Evolutionary conservation across 2,797 vertebrate species (phyloP).

Genomic region (Xenopus petersii): DNA sequence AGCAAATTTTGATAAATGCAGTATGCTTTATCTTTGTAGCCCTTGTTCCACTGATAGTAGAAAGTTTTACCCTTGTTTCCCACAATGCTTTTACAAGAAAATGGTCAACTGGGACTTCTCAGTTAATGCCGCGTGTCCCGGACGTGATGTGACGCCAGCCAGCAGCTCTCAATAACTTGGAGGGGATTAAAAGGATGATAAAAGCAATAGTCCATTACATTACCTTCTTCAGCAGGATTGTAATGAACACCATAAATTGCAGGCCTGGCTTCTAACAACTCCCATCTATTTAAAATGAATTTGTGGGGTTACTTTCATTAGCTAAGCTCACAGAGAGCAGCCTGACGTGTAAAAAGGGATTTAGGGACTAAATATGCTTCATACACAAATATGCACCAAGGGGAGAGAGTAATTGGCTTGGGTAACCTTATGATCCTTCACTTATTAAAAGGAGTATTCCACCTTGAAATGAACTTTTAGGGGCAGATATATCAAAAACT

Average conservation of each 20-base stretch:
- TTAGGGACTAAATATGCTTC: no score
- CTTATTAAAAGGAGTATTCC: no score
- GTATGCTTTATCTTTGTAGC: neutral
- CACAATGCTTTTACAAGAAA: slow-evolving; percentile 9
- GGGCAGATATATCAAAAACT: no score
- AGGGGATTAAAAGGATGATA: slow-evolving; percentile 82
- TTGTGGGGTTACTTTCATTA: slow-evolving; percentile 84
- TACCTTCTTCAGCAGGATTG: slow-evolving; percentile 83
- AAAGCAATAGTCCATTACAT: slow-evolving; percentile 85
- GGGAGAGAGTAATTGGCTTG: no score
- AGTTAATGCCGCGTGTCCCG: slow-evolving; percentile 35
- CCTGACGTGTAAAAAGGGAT: slow-evolving; percentile 66
- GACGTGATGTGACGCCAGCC: slow-evolving; percentile 65
- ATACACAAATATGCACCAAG: no score
- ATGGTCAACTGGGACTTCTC: slow-evolving; percentile 6
- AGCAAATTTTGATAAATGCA: no score
- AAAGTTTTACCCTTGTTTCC: neutral
- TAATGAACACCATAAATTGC: slow-evolving; percentile 81
- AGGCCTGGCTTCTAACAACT: slow-evolving; percentile 80
- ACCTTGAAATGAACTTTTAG: no score
- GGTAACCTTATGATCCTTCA: no score
- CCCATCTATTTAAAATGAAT: slow-evolving; percentile 83
- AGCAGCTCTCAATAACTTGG: slow-evolving; percentile 78
- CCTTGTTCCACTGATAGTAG: neutral
- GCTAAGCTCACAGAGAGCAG: slow-evolving; percentile 79